These are phyloP conservation scores for Nothobranchius furzeri DNA, from an alignment of 2,113 vertebrate genomes.

Conservation along the genomic window DNA sequence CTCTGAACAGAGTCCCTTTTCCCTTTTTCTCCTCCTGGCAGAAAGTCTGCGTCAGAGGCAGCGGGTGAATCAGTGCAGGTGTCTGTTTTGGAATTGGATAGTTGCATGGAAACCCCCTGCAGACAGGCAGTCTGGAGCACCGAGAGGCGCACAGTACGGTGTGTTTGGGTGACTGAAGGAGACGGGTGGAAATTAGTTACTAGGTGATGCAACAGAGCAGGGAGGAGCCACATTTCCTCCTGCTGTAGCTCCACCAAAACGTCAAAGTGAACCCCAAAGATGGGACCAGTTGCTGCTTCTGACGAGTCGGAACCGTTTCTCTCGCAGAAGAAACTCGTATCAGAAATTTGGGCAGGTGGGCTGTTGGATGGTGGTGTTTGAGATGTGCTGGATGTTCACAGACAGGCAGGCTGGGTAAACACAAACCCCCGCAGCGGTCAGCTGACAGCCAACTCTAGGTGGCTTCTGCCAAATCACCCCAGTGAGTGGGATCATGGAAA, in stretches of 20 bases:
- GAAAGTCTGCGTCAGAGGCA: constrained; percentile 20
- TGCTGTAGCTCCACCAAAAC: background rate
- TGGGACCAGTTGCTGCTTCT: background rate
- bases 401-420: constrained; percentile 69
- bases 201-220: constrained; percentile 8
- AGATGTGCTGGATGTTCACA: constrained; percentile 48
- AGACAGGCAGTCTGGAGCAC: constrained; percentile 21
- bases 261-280: too few species aligned
- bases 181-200: constrained; percentile 30
- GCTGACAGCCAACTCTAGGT: constrained; percentile 48
- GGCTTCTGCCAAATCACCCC: constrained; percentile 30
- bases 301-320: background rate
- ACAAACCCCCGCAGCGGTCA: constrained; percentile 64
- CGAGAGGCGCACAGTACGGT: constrained; percentile 14
- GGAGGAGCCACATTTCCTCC: background rate
- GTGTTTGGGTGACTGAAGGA: constrained; percentile 8
- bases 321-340: background rate
- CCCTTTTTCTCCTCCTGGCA: constrained; percentile 26
- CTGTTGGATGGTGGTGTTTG: constrained; percentile 31
- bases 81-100: constrained; percentile 28
- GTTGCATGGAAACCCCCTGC: constrained; percentile 57
- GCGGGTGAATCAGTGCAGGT: constrained; percentile 38
- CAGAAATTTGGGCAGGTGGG: constrained; percentile 29
- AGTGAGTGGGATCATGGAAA: constrained; percentile 65
- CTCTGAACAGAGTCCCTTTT: constrained; percentile 11